Evolutionary conservation across 2,888 invertebrate species (phyloP).

Genomic region (Rapana venosa): DNA sequence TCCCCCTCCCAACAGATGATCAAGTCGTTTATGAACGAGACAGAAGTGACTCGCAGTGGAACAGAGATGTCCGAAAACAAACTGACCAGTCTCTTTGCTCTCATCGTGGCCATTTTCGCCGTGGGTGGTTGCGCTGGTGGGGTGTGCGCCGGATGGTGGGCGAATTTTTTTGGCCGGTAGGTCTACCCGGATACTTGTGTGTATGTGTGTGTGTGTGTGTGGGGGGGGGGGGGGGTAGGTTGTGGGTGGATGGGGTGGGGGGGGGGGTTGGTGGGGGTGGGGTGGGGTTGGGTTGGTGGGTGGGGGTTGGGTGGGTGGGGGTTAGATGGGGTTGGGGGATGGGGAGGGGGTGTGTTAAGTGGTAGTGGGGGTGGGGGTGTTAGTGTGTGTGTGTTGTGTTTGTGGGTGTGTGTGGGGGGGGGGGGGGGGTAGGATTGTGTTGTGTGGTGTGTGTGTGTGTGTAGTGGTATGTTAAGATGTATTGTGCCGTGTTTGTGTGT

Average conservation of each 20-base stretch:
- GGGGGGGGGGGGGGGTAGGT: neutral
- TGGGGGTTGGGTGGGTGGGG: too few relatives aligned
- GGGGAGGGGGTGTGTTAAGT: neutral
- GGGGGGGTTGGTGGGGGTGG: too few relatives aligned
- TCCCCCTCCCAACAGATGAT: slow-evolving; percentile 63
- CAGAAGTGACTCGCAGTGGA: slow-evolving; percentile 58
- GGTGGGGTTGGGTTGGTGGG: too few relatives aligned
- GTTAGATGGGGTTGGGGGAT: too few relatives aligned
- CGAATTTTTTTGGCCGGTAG: slow-evolving; percentile 92
- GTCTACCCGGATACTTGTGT: neutral
- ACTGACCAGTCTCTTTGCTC: slow-evolving; percentile 75
- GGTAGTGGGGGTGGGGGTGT: too few relatives aligned
- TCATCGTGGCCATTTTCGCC: slow-evolving; percentile 98
- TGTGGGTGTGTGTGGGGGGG: neutral
- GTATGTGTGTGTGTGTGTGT: slow-evolving; percentile 1
- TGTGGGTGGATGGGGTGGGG: too few relatives aligned
- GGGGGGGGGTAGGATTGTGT: neutral
- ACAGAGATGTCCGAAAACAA: slow-evolving; percentile 53
- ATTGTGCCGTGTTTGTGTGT: neutral
- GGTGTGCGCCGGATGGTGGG: slow-evolving; percentile 96
- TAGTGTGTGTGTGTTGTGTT: too few relatives aligned
- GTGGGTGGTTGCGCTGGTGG: slow-evolving; percentile 99
- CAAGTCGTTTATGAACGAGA: slow-evolving; percentile 71
- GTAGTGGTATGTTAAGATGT: neutral
- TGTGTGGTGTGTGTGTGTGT: slow-evolving; percentile 5